Evolutionary conservation across 2,797 vertebrate genomes (phyloP).

Genomic region (Gorsachius magnificus): DNA sequence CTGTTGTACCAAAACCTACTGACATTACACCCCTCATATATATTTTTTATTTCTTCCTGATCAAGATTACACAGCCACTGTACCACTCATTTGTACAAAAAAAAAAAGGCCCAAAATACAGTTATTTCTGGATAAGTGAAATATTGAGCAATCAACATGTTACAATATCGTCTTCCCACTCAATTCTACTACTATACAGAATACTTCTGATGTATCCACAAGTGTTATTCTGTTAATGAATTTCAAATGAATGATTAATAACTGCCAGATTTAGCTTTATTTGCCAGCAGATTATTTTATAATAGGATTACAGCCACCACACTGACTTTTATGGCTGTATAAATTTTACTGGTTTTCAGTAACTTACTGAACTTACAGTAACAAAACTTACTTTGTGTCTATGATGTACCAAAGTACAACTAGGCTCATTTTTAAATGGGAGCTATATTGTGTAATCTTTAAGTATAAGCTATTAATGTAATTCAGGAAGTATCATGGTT

Average conservation of each 20-base stretch:
- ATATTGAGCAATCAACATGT: not conserved
- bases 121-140: not conserved
- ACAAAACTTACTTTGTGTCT: not conserved
- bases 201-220: not conserved
- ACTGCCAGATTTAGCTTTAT: not conserved
- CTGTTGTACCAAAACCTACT: not conserved
- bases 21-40: not conserved
- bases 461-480: not conserved
- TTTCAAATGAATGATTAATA: not conserved
- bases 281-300: not conserved
- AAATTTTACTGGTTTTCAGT: not conserved
- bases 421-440: not conserved
- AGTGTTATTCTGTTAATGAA: not conserved
- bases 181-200: not conserved
- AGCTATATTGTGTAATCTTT: not conserved
- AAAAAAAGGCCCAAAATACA: not conserved
- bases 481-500: not conserved
- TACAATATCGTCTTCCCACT: not conserved
- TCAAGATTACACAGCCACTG: not conserved
- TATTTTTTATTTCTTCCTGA: not conserved
- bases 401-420: not conserved
- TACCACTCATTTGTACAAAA: not conserved
- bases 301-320: not conserved
- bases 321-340: not conserved
- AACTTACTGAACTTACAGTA: not conserved